Evolutionary conservation across 1,140 invertebrate genomes (phyloP), one percentile per base, ranked within the genome.

Genomic region (Asobara japonica): DNA sequence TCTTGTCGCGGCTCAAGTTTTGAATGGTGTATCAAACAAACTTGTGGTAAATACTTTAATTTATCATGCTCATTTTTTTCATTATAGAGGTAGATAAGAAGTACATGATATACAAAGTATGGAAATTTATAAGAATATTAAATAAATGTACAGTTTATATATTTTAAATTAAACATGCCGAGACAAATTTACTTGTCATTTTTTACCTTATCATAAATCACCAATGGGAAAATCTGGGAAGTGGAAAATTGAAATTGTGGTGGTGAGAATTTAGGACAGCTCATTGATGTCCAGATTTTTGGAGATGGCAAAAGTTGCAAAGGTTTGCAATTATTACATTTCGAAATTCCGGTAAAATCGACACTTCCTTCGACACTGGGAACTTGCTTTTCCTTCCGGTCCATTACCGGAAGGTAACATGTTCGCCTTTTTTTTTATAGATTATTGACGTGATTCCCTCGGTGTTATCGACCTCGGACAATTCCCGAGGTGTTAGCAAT

Each of bases 91-190:
- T 10, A 30, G 29, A 18, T 30, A 67, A 48, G 18, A 25, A 41
- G 20, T 56, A 56, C 41, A 45, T 48, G 20, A 67, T 67, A 66
- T 36, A 27, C 31, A 66, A 81, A 80, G 79, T 78, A 80, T 82
- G 78, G 67, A 76, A 78, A 74, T 75, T 78, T 79, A 75, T 77
- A 81, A 84, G n/a, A 60, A 27, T 60, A 60, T 60, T 84, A 82
- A 80, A 85, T 84, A 85, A 78, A 83, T 85, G 83, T 85, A 85
- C 84, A 87, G 86, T 87, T 86, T 87, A 87, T 86, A 86, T 86
- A 87, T 87, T 87, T 87, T 86, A 86, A 87, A 87, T 87, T 87
- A 86, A 86, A 87, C 86, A 85, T 84, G 86, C 76, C 76, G 77
- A 20, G 16, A 31, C 11, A 18, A 29, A 48, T 51, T 41, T 71